These are phyloP conservation scores for Pseudolycoriella hygida DNA, from an alignment of 2,888 invertebrate species.

Conservation along the genomic window DNA sequence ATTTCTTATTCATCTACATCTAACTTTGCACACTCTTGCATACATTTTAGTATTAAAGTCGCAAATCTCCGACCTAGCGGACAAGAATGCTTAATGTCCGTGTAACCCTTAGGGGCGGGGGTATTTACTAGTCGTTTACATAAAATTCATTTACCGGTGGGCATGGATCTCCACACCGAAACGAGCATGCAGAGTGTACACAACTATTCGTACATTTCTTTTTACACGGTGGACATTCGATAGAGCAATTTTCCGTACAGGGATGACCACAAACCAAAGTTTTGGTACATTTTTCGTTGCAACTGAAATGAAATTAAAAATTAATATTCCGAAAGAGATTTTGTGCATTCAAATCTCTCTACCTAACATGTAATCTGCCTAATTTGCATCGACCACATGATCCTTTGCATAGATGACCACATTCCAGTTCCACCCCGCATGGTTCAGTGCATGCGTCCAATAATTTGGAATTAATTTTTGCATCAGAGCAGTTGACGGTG, in stretches of 20 bases:
- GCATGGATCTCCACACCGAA: slow-evolving; percentile 2
- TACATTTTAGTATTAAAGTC: too few species aligned
- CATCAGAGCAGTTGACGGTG: not conserved
- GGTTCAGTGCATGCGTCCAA: not conserved
- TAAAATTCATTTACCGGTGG: too few species aligned
- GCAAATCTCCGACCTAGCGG: too few species aligned
- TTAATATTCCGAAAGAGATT: too few species aligned
- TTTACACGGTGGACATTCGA: slow-evolving; percentile 3
- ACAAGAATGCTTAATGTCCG: too few species aligned
- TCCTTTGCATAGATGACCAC: slow-evolving; percentile 1
- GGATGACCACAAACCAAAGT: slow-evolving; percentile 2
- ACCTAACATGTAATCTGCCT: slow-evolving; percentile 1
- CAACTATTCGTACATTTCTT: not conserved
- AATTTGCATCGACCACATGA: slow-evolving; percentile 2
- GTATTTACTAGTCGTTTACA: too few species aligned
- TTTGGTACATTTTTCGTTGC: slow-evolving; percentile 3
- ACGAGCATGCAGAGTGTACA: not conserved
- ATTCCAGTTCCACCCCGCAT: not conserved
- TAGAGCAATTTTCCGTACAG: not conserved
- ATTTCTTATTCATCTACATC: too few species aligned
- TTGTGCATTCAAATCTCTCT: too few species aligned
- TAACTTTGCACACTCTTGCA: too few species aligned
- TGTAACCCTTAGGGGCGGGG: too few species aligned
- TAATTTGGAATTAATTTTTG: not conserved
- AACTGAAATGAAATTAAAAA: too few species aligned